Evolutionary conservation across 2,797 vertebrate species (phyloP), one percentile per base, ranked within the genome.

Genomic region (Limosa lapponica): DNA sequence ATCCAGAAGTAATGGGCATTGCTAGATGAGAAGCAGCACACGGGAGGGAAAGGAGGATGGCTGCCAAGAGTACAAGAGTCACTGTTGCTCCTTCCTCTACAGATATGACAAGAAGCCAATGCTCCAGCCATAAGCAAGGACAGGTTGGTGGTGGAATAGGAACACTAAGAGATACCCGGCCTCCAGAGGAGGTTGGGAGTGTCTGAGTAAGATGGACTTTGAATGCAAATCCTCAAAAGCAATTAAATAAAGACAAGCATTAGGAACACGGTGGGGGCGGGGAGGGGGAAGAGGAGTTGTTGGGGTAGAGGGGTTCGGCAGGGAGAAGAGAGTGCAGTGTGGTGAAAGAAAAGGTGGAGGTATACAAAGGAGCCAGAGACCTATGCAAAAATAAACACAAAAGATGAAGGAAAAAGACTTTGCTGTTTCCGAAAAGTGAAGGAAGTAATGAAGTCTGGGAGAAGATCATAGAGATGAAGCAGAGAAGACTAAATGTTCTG

Each of bases 281-380:
- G 7, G 15, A n/a, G 2, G 1, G 17, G 36, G 1, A 14, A 8
- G 4, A 24, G 4, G 13, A 11, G 14, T 24, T 36, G 14, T 5
- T 12, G 6, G 7, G 9, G 1, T 3, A 36, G 30, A 27, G 5
- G 3, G 30, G 4, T 37, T 30, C 20, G 17, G 12, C 25, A 64
- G 14, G 52, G 30, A 78, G 39, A 71, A 74, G 27, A 79, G 27
- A 58, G 43, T 67, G 24, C 54, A 48, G 6, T 19, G 10, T 37
- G 18, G 13, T 66, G 22, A 82, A 84, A 82, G 15, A 58, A 78
- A 73, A 91, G 10, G 30, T 22, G 12, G n/a, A 66, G 5, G 7
- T 67, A 15, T 22, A 65, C 43, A 81, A 30, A 36, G 39, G 30
- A 88, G 30, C 8, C 19, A 61, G 51, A 93, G 6, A 92, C 27